phyloP scores from a whole-genome alignment of 2,113 vertebrate genomes.

The Anhinga rufa region DNA sequence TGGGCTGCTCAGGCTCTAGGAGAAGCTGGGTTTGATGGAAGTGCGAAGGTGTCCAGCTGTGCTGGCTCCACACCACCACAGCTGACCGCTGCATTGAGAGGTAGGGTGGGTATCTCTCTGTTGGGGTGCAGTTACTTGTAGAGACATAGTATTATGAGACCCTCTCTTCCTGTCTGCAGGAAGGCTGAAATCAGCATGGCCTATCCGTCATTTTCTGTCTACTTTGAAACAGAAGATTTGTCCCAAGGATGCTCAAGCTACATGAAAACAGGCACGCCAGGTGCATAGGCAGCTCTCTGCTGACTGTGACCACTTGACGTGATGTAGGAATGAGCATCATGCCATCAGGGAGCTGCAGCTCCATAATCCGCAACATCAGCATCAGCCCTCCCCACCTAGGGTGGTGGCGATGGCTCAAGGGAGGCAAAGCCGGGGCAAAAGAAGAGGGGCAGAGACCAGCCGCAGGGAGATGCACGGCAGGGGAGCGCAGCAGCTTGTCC shows the following conservation, averaged over 20 bases:
- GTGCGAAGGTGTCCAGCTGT: not conserved
- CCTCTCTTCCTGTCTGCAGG: not conserved
- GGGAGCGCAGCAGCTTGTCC: accelerated
- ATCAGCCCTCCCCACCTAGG: not conserved
- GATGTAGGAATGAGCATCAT: not conserved
- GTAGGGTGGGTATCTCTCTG: not conserved
- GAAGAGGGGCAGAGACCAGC: not conserved
- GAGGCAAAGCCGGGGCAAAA: not conserved
- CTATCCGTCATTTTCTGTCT: not conserved
- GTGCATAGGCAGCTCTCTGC: not conserved
- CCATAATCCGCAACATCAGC: not conserved
- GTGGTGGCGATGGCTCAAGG: not conserved
- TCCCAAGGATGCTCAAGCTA: not conserved
- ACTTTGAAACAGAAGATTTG: not conserved
- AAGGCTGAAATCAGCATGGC: not conserved
- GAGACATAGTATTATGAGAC: not conserved
- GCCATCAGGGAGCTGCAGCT: not conserved
- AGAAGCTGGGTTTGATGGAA: not conserved
- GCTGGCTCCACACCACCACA: not conserved
- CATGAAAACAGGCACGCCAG: not conserved
- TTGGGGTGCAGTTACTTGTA: not conserved
- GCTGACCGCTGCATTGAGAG: accelerated
- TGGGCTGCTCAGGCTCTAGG: not conserved
- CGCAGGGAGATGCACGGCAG: not conserved
- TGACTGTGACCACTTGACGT: not conserved